Percentiles rank a stretch among this genome's conserved stretches.
Evolutionary conservation across 1,140 invertebrate species (phyloP).

Genomic region (Hydropsyche tenuis): DNA sequence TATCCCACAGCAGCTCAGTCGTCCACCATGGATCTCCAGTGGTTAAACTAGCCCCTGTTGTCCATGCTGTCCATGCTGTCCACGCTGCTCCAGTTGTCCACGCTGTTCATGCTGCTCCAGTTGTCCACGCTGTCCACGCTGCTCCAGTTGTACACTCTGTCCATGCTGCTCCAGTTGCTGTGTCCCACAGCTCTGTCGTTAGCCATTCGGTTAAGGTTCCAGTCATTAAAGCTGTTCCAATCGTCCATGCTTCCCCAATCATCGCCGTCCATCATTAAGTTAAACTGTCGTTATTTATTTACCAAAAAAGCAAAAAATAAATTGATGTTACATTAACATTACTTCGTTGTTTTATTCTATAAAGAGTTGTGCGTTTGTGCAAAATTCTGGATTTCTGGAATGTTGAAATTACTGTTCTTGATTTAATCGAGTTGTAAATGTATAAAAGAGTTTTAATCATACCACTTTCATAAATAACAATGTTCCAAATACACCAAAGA

Average conservation of each 20-base stretch:
- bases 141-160: constrained; percentile 51
- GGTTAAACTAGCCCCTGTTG: constrained; percentile 58
- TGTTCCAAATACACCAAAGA: no score
- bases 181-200: constrained; percentile 56
- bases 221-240: constrained; percentile 55
- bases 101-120: constrained; percentile 43
- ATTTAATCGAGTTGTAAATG: no score
- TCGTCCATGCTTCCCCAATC: constrained; percentile 58
- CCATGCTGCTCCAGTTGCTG: constrained; percentile 51
- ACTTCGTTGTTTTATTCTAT: background rate
- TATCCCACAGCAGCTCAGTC: constrained; percentile 54
- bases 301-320: background rate
- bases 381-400: no score
- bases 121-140: constrained; percentile 57
- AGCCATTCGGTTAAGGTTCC: constrained; percentile 53
- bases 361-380: background rate
- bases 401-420: no score
- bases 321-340: constrained; percentile 15
- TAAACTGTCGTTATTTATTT: background rate
- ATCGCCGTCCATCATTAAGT: constrained; percentile 53
- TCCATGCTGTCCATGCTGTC: constrained; percentile 55
- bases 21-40: constrained; percentile 57
- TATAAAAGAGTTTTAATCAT: no score
- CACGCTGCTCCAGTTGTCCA: constrained; percentile 51
- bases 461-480: no score